Conservation (phyloP, 2,888 invertebrate species). For the Hedychridium roseum region DNA sequence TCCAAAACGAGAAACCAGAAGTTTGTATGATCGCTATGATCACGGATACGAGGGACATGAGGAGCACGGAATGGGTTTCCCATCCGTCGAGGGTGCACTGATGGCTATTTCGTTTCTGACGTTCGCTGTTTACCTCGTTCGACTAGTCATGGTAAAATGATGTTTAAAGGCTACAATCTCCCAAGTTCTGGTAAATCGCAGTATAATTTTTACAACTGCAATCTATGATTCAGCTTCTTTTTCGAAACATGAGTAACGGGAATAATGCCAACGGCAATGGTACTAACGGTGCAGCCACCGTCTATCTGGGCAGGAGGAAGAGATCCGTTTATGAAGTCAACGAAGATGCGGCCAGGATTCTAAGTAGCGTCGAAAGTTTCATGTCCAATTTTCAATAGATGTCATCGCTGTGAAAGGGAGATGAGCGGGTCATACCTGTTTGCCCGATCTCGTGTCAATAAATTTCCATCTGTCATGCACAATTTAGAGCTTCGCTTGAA, state of each 20-base stretch:
- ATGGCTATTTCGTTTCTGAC: constrained; percentile 86
- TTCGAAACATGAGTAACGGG: constrained; percentile 47
- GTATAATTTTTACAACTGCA: too few relatives aligned
- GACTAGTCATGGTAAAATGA: constrained; percentile 76
- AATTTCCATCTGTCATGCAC: too few relatives aligned
- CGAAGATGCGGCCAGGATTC: constrained; percentile 47
- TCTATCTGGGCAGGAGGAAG: constrained; percentile 53
- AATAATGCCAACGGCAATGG: constrained; percentile 22
- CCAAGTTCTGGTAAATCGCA: neutral
- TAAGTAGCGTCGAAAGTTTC: constrained; percentile 30
- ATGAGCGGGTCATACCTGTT: too few relatives aligned
- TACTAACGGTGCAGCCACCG: constrained; percentile 29
- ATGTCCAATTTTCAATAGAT: constrained; percentile 13
- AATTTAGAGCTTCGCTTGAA: constrained; percentile 53
- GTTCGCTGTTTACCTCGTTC: constrained; percentile 85
- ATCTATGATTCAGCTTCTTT: constrained; percentile 55
- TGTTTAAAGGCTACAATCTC: neutral
- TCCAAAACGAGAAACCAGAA: constrained; percentile 50
- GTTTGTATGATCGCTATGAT: constrained; percentile 30
- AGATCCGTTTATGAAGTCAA: constrained; percentile 42
- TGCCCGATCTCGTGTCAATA: too few relatives aligned
- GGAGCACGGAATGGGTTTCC: constrained; percentile 75
- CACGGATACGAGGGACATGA: constrained; percentile 60
- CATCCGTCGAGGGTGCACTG: constrained; percentile 81
- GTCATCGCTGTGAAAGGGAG: too few relatives aligned